A percentile compares a stretch with the other conserved stretches of the same genome.
phyloP scores from a whole-genome alignment of 1,140 invertebrate genomes.

The Halesus radiatus region DNA sequence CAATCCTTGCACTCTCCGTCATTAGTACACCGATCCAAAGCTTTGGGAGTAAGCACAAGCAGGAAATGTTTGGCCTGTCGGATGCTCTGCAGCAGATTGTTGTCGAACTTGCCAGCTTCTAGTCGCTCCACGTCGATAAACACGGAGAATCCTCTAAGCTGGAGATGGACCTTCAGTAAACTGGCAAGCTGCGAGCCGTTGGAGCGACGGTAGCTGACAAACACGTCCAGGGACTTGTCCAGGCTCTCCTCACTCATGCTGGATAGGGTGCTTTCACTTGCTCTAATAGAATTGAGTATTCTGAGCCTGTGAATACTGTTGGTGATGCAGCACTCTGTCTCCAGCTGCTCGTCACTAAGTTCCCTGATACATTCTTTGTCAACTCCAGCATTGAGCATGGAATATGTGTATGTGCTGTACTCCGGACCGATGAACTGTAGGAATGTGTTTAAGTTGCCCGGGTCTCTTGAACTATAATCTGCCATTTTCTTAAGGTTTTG shows the following conservation, averaged over 20 bases:
- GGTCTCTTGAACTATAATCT: slow-evolving; percentile 96
- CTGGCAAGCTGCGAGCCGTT: slow-evolving; percentile 98
- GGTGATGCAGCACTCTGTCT: slow-evolving; percentile 89
- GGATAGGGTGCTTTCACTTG: slow-evolving; percentile 72
- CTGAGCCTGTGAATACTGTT: slow-evolving; percentile 95
- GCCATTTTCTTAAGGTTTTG: slow-evolving; percentile 96
- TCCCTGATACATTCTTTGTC: slow-evolving; percentile 87
- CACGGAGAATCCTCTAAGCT: slow-evolving; percentile 93
- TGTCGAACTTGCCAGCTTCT: slow-evolving; percentile 98
- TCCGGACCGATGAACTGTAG: slow-evolving; percentile 89
- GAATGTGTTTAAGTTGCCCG: slow-evolving; percentile 92
- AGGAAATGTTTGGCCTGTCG: slow-evolving; percentile 97
- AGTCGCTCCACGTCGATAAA: slow-evolving; percentile 96
- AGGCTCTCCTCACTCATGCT: slow-evolving; percentile 81
- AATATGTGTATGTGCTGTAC: slow-evolving; percentile 97
- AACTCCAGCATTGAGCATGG: slow-evolving; percentile 95
- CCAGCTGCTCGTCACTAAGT: slow-evolving; percentile 92
- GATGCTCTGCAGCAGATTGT: slow-evolving; percentile 96
- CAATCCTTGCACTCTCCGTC: slow-evolving; percentile 97
- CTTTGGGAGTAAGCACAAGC: slow-evolving; percentile 94
- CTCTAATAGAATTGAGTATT: slow-evolving; percentile 90
- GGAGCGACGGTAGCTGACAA: slow-evolving; percentile 97
- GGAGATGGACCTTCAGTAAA: slow-evolving; percentile 93
- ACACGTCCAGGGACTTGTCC: slow-evolving; percentile 94
- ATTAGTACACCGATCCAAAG: slow-evolving; percentile 92